Conservation (phyloP, 1,140 invertebrate genomes). For the Lepidotrigona ventralis region DNA sequence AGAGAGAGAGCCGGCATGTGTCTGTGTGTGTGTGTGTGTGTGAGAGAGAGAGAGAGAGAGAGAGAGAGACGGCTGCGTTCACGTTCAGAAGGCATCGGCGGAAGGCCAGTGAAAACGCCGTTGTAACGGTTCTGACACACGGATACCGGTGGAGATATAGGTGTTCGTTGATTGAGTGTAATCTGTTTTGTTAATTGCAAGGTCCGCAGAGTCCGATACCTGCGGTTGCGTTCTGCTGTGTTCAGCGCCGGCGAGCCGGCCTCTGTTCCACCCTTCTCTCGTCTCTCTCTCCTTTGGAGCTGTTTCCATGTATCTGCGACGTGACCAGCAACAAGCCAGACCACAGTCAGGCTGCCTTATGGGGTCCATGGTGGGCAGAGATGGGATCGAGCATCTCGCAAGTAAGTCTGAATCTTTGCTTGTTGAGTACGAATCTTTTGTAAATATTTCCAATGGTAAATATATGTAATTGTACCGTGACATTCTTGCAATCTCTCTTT, state of each 20-base stretch:
- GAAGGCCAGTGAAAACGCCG: conserved; percentile 34
- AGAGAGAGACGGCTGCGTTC: too few relatives aligned
- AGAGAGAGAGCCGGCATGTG: too few relatives aligned
- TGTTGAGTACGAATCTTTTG: too few relatives aligned
- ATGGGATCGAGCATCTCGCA: too few relatives aligned
- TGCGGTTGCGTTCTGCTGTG: conserved; percentile 69
- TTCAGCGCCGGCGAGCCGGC: conserved; percentile 63
- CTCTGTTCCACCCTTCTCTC: not conserved
- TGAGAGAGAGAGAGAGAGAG: too few relatives aligned
- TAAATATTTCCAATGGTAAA: too few relatives aligned
- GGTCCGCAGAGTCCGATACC: conserved; percentile 73
- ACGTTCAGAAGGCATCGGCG: not conserved
- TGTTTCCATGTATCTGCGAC: conserved; percentile 2
- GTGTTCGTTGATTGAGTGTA: conserved; percentile 75
- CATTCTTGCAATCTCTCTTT: too few relatives aligned
- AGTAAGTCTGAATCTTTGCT: too few relatives aligned
- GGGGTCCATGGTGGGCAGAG: conserved; percentile 10
- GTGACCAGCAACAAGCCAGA: conserved; percentile 42
- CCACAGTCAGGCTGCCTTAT: conserved; percentile 49
- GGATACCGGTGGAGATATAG: conserved; percentile 45
- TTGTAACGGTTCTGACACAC: conserved; percentile 51
- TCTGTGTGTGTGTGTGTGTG: too few relatives aligned
- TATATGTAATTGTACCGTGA: too few relatives aligned
- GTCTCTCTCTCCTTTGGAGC: too few relatives aligned
- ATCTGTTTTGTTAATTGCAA: conserved; percentile 78